Conservation (phyloP, 2,888 invertebrate species). For the Odontothrips loti region DNA sequence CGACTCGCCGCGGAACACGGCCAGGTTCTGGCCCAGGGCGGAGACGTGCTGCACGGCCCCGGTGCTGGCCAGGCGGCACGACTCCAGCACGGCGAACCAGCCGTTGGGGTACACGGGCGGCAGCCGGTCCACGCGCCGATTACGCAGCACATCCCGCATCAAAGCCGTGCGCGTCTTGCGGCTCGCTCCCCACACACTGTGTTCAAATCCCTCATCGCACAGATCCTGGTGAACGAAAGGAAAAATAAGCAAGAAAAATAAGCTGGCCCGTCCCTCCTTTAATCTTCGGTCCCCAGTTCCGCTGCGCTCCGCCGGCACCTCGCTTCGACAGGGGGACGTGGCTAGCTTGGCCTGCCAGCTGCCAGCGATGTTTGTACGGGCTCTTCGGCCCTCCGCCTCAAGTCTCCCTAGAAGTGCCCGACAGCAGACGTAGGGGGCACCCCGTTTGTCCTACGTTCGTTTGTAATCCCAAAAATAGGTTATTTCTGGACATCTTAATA, state of each 20-base stretch:
- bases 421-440: too few relatives aligned
- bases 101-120: constrained; percentile 88
- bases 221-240: constrained; percentile 51
- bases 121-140: constrained; percentile 59
- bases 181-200: constrained; percentile 31
- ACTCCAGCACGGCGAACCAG: constrained; percentile 77
- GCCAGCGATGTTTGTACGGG: too few relatives aligned
- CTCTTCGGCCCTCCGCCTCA: too few relatives aligned
- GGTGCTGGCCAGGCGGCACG: constrained; percentile 42
- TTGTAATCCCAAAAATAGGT: too few relatives aligned
- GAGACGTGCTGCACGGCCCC: constrained; percentile 58
- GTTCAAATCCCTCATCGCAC: constrained; percentile 51
- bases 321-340: too few relatives aligned
- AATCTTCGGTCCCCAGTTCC: not conserved
- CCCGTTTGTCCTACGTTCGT: too few relatives aligned
- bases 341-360: too few relatives aligned
- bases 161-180: constrained; percentile 34
- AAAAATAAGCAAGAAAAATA: too few relatives aligned
- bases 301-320: too few relatives aligned
- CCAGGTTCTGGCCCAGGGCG: constrained; percentile 61
- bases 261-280: too few relatives aligned
- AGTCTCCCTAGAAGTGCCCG: too few relatives aligned
- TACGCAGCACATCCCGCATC: constrained; percentile 51
- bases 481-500: too few relatives aligned
- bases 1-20: constrained; percentile 62